A percentile compares a stretch with the other conserved stretches of the same genome.
Conservation (phyloP, 2,113 vertebrate species). For the Meriones unguiculatus region DNA sequence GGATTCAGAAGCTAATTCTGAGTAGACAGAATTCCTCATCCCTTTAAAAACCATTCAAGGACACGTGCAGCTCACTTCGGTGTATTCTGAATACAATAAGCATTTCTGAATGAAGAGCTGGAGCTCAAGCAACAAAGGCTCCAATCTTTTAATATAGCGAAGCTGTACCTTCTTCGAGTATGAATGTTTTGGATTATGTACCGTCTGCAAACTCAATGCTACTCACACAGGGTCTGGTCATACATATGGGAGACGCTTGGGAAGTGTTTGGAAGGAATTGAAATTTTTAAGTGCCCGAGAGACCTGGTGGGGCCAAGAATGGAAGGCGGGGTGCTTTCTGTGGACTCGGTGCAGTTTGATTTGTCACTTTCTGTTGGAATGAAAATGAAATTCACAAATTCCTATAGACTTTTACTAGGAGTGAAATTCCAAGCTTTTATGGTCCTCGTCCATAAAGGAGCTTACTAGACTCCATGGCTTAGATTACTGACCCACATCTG, state of each 20-base stretch:
- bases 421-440: conserved; percentile 80
- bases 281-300: conserved; percentile 67
- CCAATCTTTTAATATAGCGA: conserved; percentile 55
- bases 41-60: conserved; percentile 37
- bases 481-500: conserved; percentile 72
- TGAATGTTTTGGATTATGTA: conserved; percentile 51
- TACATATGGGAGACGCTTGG: conserved; percentile 51
- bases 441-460: conserved; percentile 75
- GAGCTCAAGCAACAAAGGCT: conserved; percentile 25
- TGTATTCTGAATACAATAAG: conserved; percentile 39
- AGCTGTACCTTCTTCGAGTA: conserved; percentile 28
- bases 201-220: conserved; percentile 45
- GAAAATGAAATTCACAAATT: conserved; percentile 81
- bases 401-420: conserved; percentile 80
- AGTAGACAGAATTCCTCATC: conserved; percentile 40
- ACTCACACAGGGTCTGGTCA: conserved; percentile 55
- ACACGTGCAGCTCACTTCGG: not conserved
- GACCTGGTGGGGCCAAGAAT: conserved; percentile 64
- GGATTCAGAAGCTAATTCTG: conserved; percentile 44
- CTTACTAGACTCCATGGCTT: conserved; percentile 62
- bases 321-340: conserved; percentile 54
- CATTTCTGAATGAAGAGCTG: conserved; percentile 58
- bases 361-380: conserved; percentile 79
- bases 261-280: conserved; percentile 62
- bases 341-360: conserved; percentile 71